Evolutionary conservation across 1,140 invertebrate species (phyloP), one percentile per base, ranked within the genome.

Genomic region (Drosophila quadrilineata): DNA sequence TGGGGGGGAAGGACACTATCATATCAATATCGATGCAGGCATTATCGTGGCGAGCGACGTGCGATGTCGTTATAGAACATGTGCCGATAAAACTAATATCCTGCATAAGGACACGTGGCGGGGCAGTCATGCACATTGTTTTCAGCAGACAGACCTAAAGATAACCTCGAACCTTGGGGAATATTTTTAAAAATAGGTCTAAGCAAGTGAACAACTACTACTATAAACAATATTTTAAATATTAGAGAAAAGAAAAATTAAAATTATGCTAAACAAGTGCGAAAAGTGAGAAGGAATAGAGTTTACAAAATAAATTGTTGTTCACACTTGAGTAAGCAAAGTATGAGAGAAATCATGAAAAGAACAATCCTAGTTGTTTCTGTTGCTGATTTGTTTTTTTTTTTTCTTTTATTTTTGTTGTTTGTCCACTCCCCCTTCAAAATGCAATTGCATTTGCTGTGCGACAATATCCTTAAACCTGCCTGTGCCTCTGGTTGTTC

Each of bases 71-170:
- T 59, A 62, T 65, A 19, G 54, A 60, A 56, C 76, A 73, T 63
- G 71, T 60, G 72, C 68, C 77, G 77, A 82, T 82, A 82, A 84
- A 85, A 84, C 57, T 84, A 77, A 84, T 84, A 85, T 84, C 79
- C 77, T 84, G 77, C 67, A 56, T n/a, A 70, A 50, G 40, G 77
- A 38, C 77, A 82, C 77, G 77, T 82, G 77, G 40, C 77, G 64
- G 35, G 31, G 17, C 41, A 56, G 57, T 63, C 68, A 54, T 71
- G 73, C 57, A 56, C 56, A 50, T 59, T 59, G 26, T 8, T 26
- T 24, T 24, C n/a, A 19, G 21, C 12, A 14, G 6, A 9, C 6
- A 6, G 8, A 9, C 8, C 24, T 12, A 53, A 29, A 21, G 41
- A 46, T 24, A 33, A 24, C 35, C 49, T 71, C 36, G 40, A 54